Base-by-base conservation (phyloP, 2,797 vertebrate genomes). In the Saxicola maurus region DNA sequence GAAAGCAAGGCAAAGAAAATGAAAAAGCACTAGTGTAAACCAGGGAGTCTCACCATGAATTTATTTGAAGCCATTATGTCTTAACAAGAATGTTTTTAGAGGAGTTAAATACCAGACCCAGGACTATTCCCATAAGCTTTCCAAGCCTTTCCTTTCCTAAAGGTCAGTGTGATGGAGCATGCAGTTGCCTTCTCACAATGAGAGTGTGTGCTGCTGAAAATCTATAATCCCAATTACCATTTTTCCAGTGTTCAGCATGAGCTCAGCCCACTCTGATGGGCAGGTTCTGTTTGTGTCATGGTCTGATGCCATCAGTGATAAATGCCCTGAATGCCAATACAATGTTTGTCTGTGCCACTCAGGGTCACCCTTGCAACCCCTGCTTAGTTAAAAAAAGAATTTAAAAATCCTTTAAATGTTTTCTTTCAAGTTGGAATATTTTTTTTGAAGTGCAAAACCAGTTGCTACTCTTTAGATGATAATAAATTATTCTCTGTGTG, bases 91-190 rank as follows among this genome's bases (percentile, higher is more conserved):
- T 46, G 19, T 51, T 17, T 88, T 90, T 48, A 90, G 60, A 57
- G 64, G 45, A 88, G 67, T 66, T 86, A 86, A 91, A 91, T 90
- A 76, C 30, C 83, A 93, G 86, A 84, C 11, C 45, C 13, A 7
- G 31, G 45, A 64, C 77, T 64, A 86, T 67, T 95, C 67, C 86
- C 52, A 19, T 23, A 67, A 87, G 57, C 64, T 16, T 91, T 79
- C 86, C 71, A 73, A 79, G 37, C 64, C 71, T 84, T 88, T 82
- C 33, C 67, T 73, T 86, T 95, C 57, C 71, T 88, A 76, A 92
- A 95, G 90, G 81, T 90, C 83, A 81, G 67, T 43, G 83, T 88
- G 91, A 69, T 71, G 64, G 64, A 90, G 67, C 74, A 28, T 86
- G 78, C 64, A 64, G 49, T 67, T 21, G 2, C 7, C 66, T 79